Evolutionary conservation across 2,797 vertebrate species (phyloP).

Genomic region (Knipowitschia caucasica): DNA sequence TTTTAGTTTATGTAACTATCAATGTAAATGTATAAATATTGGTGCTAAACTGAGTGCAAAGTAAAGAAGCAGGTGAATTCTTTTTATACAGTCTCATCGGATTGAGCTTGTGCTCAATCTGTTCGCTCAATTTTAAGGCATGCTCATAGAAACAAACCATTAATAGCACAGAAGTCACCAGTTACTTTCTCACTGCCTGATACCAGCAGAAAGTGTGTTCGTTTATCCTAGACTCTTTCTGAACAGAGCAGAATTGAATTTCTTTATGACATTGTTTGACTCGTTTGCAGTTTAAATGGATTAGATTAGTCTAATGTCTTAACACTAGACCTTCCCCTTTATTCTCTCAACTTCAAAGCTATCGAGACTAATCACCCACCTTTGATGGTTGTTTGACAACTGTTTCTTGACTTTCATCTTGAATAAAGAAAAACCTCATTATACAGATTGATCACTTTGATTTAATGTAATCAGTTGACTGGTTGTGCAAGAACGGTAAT

Average conservation of each 20-base stretch:
- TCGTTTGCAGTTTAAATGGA: conserved; percentile 38
- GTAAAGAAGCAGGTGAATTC: too few relatives aligned
- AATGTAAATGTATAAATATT: too few relatives aligned
- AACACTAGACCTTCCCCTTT: conserved; percentile 59
- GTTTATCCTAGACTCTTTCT: too few relatives aligned
- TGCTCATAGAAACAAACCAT: too few relatives aligned
- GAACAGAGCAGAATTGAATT: background rate
- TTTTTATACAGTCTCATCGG: too few relatives aligned
- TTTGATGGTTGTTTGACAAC: conserved; percentile 70
- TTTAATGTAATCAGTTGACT: background rate
- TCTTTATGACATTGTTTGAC: conserved; percentile 52
- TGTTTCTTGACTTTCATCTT: conserved; percentile 48
- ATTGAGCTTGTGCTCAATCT: too few relatives aligned
- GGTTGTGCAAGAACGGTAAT: background rate
- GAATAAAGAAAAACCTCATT: conserved; percentile 13
- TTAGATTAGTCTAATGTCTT: conserved; percentile 55
- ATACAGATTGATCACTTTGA: background rate
- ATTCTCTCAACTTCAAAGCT: conserved; percentile 68
- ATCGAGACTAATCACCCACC: conserved; percentile 58
- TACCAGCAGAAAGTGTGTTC: too few relatives aligned
- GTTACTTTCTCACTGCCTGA: too few relatives aligned
- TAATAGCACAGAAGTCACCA: too few relatives aligned
- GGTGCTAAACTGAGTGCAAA: too few relatives aligned
- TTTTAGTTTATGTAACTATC: too few relatives aligned
- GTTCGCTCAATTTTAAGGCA: too few relatives aligned